Evolutionary conservation across 1,140 invertebrate species (phyloP), one percentile per base, ranked within the genome.

Genomic region (Pogonomyrmex barbatus): DNA sequence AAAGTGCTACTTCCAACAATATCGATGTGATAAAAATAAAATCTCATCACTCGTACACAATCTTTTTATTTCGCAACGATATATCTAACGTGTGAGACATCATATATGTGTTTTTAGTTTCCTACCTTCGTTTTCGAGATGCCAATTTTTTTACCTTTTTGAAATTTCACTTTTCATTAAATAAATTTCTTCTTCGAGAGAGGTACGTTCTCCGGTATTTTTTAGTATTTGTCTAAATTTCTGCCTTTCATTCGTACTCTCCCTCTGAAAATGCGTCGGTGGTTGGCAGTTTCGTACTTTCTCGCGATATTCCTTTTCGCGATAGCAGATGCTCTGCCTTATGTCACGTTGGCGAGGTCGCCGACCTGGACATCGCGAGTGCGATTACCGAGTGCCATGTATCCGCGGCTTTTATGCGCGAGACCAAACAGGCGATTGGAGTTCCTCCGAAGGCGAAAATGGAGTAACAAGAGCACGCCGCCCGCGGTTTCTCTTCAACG

Each of bases 401-500:
- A 47, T 73, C 12, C 42, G n/a, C 54, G 30, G 54, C 54, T 73
- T 82, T 82, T 73, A 45, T 73, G 12, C 10, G 79, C 65, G 12
- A n/a, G 52, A 54, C 12, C 14, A 42, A 62, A 10, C 8, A 9
- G 30, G 10, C 56, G 14, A 17, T 58, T 47, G 33, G 33, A 52
- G 14, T n/a, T 42, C 36, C 52, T 52, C 17, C 50, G 45, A 36
- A 54, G 79, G 33, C 68, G 42, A 83, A 83, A 83, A 75, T 75
- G 42, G 42, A 83, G 33, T 73, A 83, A 83, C 45, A 75, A 75
- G 58, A 47, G 52, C 24, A 9, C 17, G 10, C 52, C 4, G 47
- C 45, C 30, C 68, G 63, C 14, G 54, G 79, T 73, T 83, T 83
- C 68, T 75, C 56, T 50, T 83, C 79, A 60, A 62, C 79, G 33